Base-by-base conservation (phyloP, 64 coral and sea anemone genomes). In the Astreopora myriophthalma region DNA sequence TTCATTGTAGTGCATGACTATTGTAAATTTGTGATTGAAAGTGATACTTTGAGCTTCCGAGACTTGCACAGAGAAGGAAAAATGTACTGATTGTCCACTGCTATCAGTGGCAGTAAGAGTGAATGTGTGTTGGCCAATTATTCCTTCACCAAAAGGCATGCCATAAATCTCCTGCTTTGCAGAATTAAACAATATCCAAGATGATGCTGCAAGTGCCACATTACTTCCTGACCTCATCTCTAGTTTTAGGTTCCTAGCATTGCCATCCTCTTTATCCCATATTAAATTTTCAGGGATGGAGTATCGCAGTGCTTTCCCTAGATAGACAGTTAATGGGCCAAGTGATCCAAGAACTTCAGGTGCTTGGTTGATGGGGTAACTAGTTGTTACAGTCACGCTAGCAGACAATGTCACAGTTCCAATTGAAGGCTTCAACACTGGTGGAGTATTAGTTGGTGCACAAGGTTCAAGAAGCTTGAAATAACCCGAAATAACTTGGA, bases 91-190 rank as follows among this genome's bases (percentile, higher is more conserved):
- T 13, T 73, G 52, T 29, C 92, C 80, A 16, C 71, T 69, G 16
- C 69, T 93, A 30, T 96, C 94, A 11, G 11, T 85, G 11, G 94
- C 94, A 14, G 20, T 22, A 44, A 96, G 76, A 69, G 89, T 29
- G 25, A 69, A 93, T 35, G 75, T 61, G 25, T 75, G 55, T 48
- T 11, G 61, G 48, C 79, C 65, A 72, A 49, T 89, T 1, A 73
- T 38, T 13, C 64, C 20, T 32, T 14, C 19, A 27, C 80, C 74
- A 13, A 70, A 27, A 4, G 79, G 74, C 25, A 96, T 61, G 16
- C 90, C 90, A 75, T 96, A 96, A 24, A 96, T 89, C 48, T 78
- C 24, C 17, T 92, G 90, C 12, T 74, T 85, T 42, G 55, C 9
- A 2, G 51, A 28, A 34, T 92, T 22, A 25, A 86, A 65, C 33